These are phyloP conservation scores for Megalops atlanticus DNA, from an alignment of 2,113 vertebrate species.

Conservation along the genomic window DNA sequence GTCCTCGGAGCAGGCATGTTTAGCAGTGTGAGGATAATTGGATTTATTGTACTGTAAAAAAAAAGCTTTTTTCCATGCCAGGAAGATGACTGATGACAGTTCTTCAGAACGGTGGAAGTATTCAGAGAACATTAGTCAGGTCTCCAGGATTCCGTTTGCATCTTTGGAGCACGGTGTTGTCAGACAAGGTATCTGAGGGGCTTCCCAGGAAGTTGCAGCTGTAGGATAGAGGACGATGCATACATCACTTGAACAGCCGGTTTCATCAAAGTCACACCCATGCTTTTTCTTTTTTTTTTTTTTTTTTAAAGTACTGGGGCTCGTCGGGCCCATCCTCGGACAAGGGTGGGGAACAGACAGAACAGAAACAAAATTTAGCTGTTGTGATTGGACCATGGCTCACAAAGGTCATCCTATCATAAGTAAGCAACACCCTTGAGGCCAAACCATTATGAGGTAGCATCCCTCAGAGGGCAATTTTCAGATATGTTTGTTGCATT, in stretches of 20 bases:
- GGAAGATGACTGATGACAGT: conserved; percentile 29
- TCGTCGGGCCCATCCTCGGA: no score
- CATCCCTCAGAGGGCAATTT: not conserved
- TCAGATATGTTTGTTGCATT: no score
- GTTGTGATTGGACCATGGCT: no score
- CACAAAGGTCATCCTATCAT: no score
- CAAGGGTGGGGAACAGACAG: no score
- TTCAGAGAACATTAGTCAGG: conserved; percentile 10
- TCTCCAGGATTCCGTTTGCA: not conserved
- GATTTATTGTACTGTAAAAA: conserved; percentile 37
- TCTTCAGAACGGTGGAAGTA: conserved; percentile 12
- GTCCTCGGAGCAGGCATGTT: conserved; percentile 32
- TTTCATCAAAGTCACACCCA: conserved; percentile 17
- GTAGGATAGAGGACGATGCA: not conserved
- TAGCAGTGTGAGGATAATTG: conserved; percentile 32
- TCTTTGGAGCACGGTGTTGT: not conserved
- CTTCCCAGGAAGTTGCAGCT: not conserved
- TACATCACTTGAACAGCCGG: not conserved
- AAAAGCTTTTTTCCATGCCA: conserved; percentile 10
- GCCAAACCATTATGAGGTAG: not conserved
- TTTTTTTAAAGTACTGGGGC: not conserved
- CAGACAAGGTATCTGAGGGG: not conserved
- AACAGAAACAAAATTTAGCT: no score
- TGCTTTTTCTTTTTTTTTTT: not conserved
- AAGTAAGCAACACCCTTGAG: no score